Percentiles rank a stretch among this genome's conserved stretches.
These are phyloP conservation scores for Porites lobata DNA, from an alignment of 92 coral and sea anemone species.

Conservation along the genomic window DNA sequence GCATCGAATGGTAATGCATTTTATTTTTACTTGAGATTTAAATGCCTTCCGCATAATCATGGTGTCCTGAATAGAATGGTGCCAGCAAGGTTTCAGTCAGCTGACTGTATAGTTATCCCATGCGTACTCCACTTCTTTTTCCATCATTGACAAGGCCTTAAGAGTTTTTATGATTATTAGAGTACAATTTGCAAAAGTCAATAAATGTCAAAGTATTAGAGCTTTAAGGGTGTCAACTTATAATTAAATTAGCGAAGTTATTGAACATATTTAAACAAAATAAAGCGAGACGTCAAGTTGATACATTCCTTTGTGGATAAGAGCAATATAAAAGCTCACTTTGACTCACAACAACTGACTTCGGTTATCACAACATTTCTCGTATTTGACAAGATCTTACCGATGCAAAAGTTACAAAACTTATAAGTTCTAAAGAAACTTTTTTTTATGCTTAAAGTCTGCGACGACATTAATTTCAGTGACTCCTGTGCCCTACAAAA, in stretches of 20 bases:
- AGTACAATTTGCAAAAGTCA: neutral
- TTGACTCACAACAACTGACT: constrained; percentile 2
- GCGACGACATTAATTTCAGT: constrained; percentile 13
- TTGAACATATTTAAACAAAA: constrained; percentile 10
- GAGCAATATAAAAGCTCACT: neutral
- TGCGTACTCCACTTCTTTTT: too few relatives aligned
- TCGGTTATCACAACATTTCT: neutral
- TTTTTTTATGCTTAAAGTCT: constrained; percentile 6
- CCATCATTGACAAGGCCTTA: neutral
- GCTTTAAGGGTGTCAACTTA: neutral
- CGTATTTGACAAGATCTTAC: neutral
- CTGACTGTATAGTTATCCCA: too few relatives aligned
- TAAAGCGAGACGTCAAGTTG: neutral
- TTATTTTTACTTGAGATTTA: too few relatives aligned
- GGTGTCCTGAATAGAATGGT: too few relatives aligned
- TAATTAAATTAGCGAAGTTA: constrained; percentile 2
- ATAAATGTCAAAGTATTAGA: neutral
- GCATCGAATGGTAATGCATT: too few relatives aligned
- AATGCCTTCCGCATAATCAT: too few relatives aligned
- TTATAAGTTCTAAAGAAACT: too few relatives aligned
- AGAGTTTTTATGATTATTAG: neutral
- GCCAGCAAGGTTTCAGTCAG: too few relatives aligned
- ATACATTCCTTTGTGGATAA: constrained; percentile 20
- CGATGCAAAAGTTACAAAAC: too few relatives aligned
- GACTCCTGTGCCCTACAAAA: neutral